A percentile compares a stretch with the other conserved stretches of the same genome.
Conservation (phyloP, 2,888 invertebrate genomes). For the Leptopilina syphax region DNA sequence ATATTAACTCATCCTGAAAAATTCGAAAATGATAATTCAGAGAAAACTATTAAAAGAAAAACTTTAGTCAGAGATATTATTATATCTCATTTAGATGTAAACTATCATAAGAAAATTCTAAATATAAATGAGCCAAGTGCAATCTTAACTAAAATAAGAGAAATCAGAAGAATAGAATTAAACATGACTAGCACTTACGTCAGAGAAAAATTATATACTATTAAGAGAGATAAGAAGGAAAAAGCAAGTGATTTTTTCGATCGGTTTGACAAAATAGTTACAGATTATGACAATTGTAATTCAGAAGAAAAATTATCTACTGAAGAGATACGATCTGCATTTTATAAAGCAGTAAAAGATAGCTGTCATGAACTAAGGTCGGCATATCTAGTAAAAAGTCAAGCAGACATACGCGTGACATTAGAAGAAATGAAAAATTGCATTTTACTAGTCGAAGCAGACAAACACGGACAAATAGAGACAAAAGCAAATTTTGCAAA, state of each 20-base stretch:
- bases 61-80: slow-evolving; percentile 46
- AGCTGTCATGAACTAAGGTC: slow-evolving; percentile 41
- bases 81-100: slow-evolving; percentile 45
- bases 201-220: slow-evolving; percentile 45
- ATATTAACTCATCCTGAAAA: background rate
- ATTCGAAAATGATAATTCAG: background rate
- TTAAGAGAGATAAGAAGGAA: slow-evolving; percentile 47
- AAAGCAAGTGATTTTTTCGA: slow-evolving; percentile 46
- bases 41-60: slow-evolving; percentile 39
- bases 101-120: slow-evolving; percentile 51
- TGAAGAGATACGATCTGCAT: slow-evolving; percentile 49
- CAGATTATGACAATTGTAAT: slow-evolving; percentile 48
- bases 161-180: slow-evolving; percentile 42
- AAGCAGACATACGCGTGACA: background rate
- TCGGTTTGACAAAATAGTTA: slow-evolving; percentile 48
- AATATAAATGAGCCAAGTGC: slow-evolving; percentile 43
- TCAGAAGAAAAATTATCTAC: slow-evolving; percentile 44
- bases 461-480: too few species aligned
- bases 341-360: slow-evolving; percentile 46
- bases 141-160: slow-evolving; percentile 48
- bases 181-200: slow-evolving; percentile 46
- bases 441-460: too few species aligned
- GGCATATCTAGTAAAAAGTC: slow-evolving; percentile 44
- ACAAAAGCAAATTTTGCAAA: too few species aligned
- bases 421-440: too few species aligned